Base-by-base conservation (phyloP, 1,140 invertebrate species). In the Palaemon carinicauda region DNA sequence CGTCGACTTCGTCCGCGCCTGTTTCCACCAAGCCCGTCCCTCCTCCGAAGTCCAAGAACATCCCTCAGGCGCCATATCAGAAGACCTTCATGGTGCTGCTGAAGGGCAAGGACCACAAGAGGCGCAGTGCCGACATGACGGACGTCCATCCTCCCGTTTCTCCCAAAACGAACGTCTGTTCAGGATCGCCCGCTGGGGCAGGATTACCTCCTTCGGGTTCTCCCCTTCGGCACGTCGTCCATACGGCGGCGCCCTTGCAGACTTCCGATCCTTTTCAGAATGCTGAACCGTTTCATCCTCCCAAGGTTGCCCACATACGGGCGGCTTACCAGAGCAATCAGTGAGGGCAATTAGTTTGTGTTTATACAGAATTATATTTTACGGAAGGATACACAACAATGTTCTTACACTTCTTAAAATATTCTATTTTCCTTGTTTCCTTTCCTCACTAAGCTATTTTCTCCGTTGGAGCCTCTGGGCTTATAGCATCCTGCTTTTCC, bases 31-130 rank as follows among this genome's bases (percentile, higher is more conserved):
- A 80, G 31, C 84, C 84, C 5, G 21, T 69, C 1, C 78, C 84
- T 4, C 60, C 69, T 10, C 51, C 84, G 1, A 86, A 87, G 33
- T 54, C 29, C 0, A 82, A 82, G 79, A 69, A 81, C n/a, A 81
- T 87, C 9, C 79, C 85, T 3, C 87, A 84, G 53, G 53, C 85
- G 41, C 51, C 85, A 3, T 89, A 88, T 83, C 87, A 88, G 60
- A 89, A 89, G 73, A 89, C 89, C 24, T 89, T 89, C 56, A 89
- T 89, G 14, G 89, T 87, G 24, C 88, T 89, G 80, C 50, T 89
- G 14, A 82, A 80, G n/a, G 80, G 83, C 27, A 84, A 73, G 71
- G 65, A 65, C 24, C 54, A 27, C 50, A 88, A 88, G 53, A 60
- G 87, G 17, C 87, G 82, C 24, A 84, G 81, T 31, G 50, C 54